Evolutionary conservation across 1,140 invertebrate genomes (phyloP), one percentile per base, ranked within the genome.

Genomic region (Leptopilina boulardi): DNA sequence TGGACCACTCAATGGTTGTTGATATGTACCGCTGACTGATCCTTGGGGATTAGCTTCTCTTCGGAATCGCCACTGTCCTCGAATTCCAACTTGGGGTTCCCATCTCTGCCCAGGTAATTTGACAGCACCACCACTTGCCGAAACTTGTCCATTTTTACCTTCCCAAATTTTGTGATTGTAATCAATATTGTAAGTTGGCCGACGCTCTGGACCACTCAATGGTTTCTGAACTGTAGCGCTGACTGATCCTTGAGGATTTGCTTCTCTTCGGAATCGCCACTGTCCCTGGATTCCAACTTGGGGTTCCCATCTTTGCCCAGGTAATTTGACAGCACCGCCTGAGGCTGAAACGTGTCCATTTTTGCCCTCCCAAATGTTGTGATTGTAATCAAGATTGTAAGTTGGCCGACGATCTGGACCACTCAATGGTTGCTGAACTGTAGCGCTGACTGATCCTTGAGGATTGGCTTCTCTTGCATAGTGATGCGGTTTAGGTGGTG

Each of bases 141-240:
- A 82, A 2, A 87, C 70, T 9, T 82, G 76, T 56, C 83, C 86
- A 73, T 84, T 70, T 76, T 83, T 84, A 76, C 73, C 78, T 77
- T 84, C 71, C 75, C 74, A 86, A 71, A 84, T 82, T 6, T 80
- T 83, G 71, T 83, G 84, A 26, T 83, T 82, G 70, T 85, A 86
- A 73, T 85, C 84, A 26, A 84, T 71, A 56, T 81, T 84, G 71
- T 74, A 79, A 30, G 71, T 75, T 34, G 82, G n/a, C n/a, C n/a
- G n/a, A 30, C 26, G 26, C 2, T 30, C 26, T 30, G 26, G 26
- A 30, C 26, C 26, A 30, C 26, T 30, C 26, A 30, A 30, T 30
- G 26, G 26, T 30, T 30, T 30, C 5, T 30, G 5, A 30, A 30
- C 5, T 30, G 2, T 3, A 30, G 26, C 26, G 26, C 26, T 30